These are phyloP conservation scores for Drosophila ustulata DNA, from an alignment of 2,888 invertebrate genomes.

Conservation along the genomic window DNA sequence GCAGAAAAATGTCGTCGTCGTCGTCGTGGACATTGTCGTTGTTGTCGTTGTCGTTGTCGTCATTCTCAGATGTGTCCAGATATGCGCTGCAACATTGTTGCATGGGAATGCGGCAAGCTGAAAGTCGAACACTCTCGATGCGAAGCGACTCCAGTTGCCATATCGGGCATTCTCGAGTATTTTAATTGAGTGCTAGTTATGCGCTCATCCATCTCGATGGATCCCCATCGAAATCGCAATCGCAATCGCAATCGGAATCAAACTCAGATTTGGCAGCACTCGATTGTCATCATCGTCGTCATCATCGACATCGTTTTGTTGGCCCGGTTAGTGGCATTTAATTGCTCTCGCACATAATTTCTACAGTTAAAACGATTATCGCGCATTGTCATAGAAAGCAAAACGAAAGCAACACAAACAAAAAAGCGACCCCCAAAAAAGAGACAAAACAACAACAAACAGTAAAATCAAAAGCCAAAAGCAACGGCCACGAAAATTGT, in stretches of 20 bases:
- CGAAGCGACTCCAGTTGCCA: not conserved
- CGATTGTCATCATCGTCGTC: conserved; percentile 1
- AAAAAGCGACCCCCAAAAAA: conserved; percentile 11
- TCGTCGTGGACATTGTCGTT: too few relatives aligned
- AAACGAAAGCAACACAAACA: conserved; percentile 59
- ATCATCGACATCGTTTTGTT: not conserved
- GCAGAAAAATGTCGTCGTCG: conserved; percentile 40
- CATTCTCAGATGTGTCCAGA: conserved; percentile 57
- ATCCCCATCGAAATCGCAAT: not conserved
- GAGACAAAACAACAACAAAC: not conserved
- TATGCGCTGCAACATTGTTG: conserved; percentile 73
- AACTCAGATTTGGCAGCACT: conserved; percentile 6
- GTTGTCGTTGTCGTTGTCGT: conserved; percentile 29
- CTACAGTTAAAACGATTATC: conserved; percentile 69
- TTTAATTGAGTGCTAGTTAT: conserved; percentile 48
- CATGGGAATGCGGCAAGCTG: conserved; percentile 59
- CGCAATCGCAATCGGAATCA: not conserved
- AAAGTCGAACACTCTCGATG: not conserved
- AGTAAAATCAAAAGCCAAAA: conserved; percentile 28
- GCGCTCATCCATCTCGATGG: conserved; percentile 13
- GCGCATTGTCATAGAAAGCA: conserved; percentile 69
- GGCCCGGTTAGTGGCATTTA: conserved; percentile 41
- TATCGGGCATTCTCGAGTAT: conserved; percentile 19
- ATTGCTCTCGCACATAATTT: conserved; percentile 69
- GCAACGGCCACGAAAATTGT: conserved; percentile 63